These are phyloP conservation scores for Ctenodactylus gundi DNA, from an alignment of 2,113 vertebrate genomes.

Conservation along the genomic window DNA sequence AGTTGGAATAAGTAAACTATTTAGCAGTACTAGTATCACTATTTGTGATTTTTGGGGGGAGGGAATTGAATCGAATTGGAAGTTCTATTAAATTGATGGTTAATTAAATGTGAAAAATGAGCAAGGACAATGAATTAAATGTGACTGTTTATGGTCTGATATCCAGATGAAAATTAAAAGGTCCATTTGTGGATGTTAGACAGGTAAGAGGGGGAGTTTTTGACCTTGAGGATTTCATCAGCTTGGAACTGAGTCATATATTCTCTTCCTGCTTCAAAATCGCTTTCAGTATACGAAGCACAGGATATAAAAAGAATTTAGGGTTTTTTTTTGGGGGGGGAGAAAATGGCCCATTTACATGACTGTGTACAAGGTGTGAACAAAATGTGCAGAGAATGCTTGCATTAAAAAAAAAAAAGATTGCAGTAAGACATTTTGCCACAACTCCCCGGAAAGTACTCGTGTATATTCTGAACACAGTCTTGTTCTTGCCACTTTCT, in stretches of 20 bases:
- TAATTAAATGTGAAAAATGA: constrained; percentile 63
- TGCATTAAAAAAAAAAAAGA: too few relatives aligned
- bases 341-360: not conserved
- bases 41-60: constrained; percentile 23
- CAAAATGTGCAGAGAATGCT: too few relatives aligned
- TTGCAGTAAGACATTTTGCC: too few relatives aligned
- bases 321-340: not conserved
- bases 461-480: too few relatives aligned
- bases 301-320: not conserved
- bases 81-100: constrained; percentile 41
- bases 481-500: too few relatives aligned
- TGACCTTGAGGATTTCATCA: not conserved
- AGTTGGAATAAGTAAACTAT: not conserved
- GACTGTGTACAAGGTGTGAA: not conserved
- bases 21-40: too few relatives aligned
- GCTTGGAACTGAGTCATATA: not conserved
- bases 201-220: constrained; percentile 7
- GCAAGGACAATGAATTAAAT: constrained; percentile 40
- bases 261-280: not conserved
- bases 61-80: constrained; percentile 11
- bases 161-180: not conserved
- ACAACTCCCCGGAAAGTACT: too few relatives aligned
- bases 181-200: not conserved
- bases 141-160: constrained; percentile 32
- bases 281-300: not conserved